Evolutionary conservation across 2,113 vertebrate genomes (phyloP), one percentile per base, ranked within the genome.

Genomic region (Mustelus asterias): DNA sequence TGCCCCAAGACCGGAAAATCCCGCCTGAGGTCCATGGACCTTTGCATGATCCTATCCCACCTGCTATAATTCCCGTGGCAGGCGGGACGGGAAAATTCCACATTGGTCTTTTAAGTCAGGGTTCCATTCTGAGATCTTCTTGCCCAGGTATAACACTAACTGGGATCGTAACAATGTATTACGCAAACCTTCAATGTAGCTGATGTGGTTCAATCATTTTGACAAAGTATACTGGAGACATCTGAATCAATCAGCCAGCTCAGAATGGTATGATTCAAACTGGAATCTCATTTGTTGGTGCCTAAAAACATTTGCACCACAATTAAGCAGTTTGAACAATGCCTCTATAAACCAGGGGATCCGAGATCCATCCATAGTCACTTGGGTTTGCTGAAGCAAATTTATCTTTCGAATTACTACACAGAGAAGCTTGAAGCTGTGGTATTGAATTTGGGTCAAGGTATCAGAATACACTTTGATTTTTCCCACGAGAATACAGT

Each of bases 391-490:
- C 54, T 33, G 41, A 95, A 76, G 7, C 41, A 72, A 44, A 22
- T 54, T 70, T 72, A 54, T 72, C 94, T 54, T 72, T 95, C 54
- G 11, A 29, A 72, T 95, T 69, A 70, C 37, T 94, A 29, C 65
- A 69, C 67, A 72, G 94, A 76, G 44, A 95, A 67, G 29, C 11
- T 94, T 70, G 41, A 94, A 72, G 94, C 94, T 54, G 24, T 76
- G 20, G 44, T 0, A 33, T 8, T 70, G 67, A 95, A 95, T 95
- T 95, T 95, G 24, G 69, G 41, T 95, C 94, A 94, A 44, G 63
- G n/a, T 33, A 72, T 76, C 67, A 72, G 65, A 95, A 95, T 76
- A 54, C 4, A 95, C 44, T 48, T 95, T 95, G 29, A 95, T 95
- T 22, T 48, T n/a, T 76, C 22, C 69, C 37, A 16, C 1, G 11